Evolutionary conservation across 2,113 vertebrate species (phyloP).

Genomic region (Elaphurus davidianus): DNA sequence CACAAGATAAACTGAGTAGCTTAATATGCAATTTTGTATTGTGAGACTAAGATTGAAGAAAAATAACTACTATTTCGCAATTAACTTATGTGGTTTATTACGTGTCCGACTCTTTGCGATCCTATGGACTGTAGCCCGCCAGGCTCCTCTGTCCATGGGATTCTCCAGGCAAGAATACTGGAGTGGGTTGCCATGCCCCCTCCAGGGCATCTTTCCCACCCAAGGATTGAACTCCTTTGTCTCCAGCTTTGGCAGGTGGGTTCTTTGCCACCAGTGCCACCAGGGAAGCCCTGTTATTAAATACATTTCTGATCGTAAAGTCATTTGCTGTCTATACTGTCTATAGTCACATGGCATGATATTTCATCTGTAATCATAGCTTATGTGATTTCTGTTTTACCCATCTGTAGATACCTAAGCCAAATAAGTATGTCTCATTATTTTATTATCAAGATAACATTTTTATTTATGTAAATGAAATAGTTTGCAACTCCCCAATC

Average conservation of each 20-base stretch:
- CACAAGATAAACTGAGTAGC: background rate
- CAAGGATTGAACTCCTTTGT: background rate
- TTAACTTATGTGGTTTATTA: background rate
- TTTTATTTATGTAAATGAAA: background rate
- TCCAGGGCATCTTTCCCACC: background rate
- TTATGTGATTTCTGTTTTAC: background rate
- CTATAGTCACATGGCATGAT: background rate
- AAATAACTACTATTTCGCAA: constrained; percentile 1
- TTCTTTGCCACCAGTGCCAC: background rate
- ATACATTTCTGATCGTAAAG: background rate
- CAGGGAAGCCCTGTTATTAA: background rate
- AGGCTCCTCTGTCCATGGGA: background rate
- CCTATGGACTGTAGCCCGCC: background rate
- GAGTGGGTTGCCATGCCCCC: background rate
- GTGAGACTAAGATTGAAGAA: background rate
- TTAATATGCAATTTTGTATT: background rate
- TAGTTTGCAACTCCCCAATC: background rate
- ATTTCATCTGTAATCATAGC: background rate
- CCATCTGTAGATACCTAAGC: background rate
- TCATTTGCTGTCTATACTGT: background rate
- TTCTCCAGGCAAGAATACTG: background rate
- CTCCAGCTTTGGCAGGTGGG: background rate
- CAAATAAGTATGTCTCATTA: background rate
- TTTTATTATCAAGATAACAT: background rate
- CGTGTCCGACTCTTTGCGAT: fast-evolving